A percentile compares a stretch with the other conserved stretches of the same genome.
phyloP scores from a whole-genome alignment of 2,888 invertebrate species.

The Molorchus minor region DNA sequence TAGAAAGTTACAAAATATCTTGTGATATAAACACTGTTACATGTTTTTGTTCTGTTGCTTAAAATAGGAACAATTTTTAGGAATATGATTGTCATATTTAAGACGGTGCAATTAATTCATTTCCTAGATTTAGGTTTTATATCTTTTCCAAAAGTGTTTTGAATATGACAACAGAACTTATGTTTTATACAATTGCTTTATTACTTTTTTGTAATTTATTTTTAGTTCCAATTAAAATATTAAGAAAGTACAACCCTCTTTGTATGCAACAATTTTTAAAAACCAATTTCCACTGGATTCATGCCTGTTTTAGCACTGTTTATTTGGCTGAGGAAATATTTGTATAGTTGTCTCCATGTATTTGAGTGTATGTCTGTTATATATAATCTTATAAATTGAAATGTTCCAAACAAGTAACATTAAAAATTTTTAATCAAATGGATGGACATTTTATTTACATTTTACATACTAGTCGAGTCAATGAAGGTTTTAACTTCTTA shows the following conservation, averaged over 20 bases:
- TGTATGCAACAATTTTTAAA: slow-evolving; percentile 23
- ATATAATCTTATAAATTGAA: slow-evolving; percentile 54
- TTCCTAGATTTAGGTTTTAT: slow-evolving; percentile 28
- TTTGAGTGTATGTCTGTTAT: slow-evolving; percentile 55
- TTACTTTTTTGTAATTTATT: slow-evolving; percentile 27
- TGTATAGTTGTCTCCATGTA: slow-evolving; percentile 55
- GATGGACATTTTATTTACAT: slow-evolving; percentile 9
- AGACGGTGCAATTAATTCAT: slow-evolving; percentile 27
- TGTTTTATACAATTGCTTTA: slow-evolving; percentile 27
- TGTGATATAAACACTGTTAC: slow-evolving; percentile 51
- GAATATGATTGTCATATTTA: slow-evolving; percentile 30
- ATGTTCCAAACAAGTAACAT: slow-evolving; percentile 53
- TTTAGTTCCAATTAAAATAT: slow-evolving; percentile 23
- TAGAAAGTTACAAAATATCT: slow-evolving; percentile 48
- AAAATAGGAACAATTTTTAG: slow-evolving; percentile 32
- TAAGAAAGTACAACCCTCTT: slow-evolving; percentile 28
- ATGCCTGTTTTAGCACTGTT: slow-evolving; percentile 35
- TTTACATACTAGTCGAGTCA: too few relatives aligned
- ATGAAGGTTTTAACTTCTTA: too few relatives aligned
- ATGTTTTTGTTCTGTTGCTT: slow-evolving; percentile 46
- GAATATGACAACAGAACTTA: slow-evolving; percentile 27
- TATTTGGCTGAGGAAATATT: slow-evolving; percentile 47
- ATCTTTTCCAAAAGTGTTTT: slow-evolving; percentile 30
- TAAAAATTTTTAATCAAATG: slow-evolving; percentile 50
- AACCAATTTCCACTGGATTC: slow-evolving; percentile 29